phyloP scores from a whole-genome alignment of 2,113 vertebrate genomes.

The Lutjanus erythropterus region DNA sequence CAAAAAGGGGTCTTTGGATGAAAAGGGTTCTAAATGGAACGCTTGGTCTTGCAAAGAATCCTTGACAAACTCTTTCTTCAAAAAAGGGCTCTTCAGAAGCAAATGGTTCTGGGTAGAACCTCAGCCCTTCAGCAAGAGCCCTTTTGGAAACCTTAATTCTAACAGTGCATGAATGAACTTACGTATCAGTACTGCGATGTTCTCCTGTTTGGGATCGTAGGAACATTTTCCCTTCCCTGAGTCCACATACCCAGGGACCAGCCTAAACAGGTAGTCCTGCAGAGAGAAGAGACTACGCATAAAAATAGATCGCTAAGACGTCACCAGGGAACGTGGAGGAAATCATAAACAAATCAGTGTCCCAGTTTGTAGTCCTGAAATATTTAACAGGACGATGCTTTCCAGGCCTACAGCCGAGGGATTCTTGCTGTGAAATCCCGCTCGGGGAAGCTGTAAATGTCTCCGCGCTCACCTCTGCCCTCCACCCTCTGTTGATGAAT shows the following conservation, averaged over 20 bases:
- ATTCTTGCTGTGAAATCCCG: constrained; percentile 39
- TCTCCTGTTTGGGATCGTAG: constrained; percentile 89
- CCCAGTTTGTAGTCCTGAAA: constrained; percentile 77
- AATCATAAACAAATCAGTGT: constrained; percentile 77
- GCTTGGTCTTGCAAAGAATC: too few species aligned
- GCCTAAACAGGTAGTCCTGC: constrained; percentile 89
- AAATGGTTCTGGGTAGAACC: too few species aligned
- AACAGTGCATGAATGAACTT: constrained; percentile 69
- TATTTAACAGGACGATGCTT: constrained; percentile 70
- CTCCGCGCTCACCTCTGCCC: constrained; percentile 84
- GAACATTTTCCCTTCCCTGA: constrained; percentile 90
- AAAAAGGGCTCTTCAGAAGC: too few species aligned
- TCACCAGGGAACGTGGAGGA: constrained; percentile 55
- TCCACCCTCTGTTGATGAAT: constrained; percentile 89
- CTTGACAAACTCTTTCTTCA: too few species aligned
- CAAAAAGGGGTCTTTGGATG: too few species aligned
- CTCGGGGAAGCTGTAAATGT: constrained; percentile 37
- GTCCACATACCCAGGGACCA: constrained; percentile 86
- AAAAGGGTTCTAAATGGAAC: too few species aligned
- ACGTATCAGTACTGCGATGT: constrained; percentile 86
- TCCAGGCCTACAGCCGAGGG: constrained; percentile 41
- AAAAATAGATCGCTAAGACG: constrained; percentile 61
- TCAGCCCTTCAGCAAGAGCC: too few species aligned
- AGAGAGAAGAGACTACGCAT: constrained; percentile 46
- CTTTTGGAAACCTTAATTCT: too few species aligned